Conservation (phyloP, 2,113 vertebrate species). For the Bubo bubo region DNA sequence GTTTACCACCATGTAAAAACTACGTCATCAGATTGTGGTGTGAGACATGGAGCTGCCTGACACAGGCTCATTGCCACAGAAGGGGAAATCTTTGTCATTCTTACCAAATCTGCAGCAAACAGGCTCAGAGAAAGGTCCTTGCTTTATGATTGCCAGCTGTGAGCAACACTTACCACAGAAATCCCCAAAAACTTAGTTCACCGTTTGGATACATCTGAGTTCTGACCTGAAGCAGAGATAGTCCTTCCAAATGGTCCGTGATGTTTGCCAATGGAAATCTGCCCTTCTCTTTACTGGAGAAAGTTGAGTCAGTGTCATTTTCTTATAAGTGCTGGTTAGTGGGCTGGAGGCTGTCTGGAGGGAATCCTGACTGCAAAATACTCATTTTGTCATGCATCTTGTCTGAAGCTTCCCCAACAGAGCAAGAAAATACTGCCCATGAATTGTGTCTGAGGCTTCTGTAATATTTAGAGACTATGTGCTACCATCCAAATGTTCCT, state of each 20-base stretch:
- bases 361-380: neutral
- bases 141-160: neutral
- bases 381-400: neutral
- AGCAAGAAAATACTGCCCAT: neutral
- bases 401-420: neutral
- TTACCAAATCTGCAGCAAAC: neutral
- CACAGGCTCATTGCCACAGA: neutral
- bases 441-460: neutral
- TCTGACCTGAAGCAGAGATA: neutral
- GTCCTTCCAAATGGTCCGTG: neutral
- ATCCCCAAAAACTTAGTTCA: neutral
- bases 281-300: neutral
- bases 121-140: neutral
- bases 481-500: neutral
- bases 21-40: neutral
- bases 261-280: neutral
- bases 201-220: neutral
- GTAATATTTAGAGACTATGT: neutral
- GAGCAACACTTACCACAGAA: neutral
- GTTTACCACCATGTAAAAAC: neutral
- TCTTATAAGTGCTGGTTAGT: neutral
- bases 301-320: neutral
- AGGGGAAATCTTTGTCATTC: neutral
- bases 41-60: neutral
- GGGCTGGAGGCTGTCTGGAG: neutral